Percentiles rank a stretch among this genome's conserved stretches.
Evolutionary conservation across 2,888 invertebrate species (phyloP).

Genomic region (Dynastes tityus): DNA sequence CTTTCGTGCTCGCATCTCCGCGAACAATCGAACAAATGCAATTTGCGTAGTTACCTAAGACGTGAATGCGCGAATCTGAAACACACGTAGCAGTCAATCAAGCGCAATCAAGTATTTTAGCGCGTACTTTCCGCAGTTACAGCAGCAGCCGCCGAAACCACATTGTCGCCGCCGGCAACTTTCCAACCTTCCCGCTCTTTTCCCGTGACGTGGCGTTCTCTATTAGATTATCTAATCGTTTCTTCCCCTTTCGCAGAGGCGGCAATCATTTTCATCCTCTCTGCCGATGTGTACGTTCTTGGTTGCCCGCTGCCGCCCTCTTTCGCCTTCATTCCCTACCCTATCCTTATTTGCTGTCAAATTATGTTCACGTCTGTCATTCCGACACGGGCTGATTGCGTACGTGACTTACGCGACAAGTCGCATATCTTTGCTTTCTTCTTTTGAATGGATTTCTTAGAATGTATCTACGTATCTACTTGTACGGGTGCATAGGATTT

Average conservation of each 20-base stretch:
- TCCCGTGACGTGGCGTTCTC: conserved; percentile 64
- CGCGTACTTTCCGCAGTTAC: conserved; percentile 39
- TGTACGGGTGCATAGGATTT: neutral
- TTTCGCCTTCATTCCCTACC: conserved; percentile 54
- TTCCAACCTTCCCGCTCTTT: conserved; percentile 51
- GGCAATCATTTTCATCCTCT: conserved; percentile 68
- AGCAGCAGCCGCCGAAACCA: conserved; percentile 9
- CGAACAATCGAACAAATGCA: conserved; percentile 59
- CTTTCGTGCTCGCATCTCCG: conserved; percentile 2
- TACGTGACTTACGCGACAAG: conserved; percentile 64
- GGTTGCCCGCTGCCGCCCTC: conserved; percentile 15
- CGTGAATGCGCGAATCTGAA: conserved; percentile 49
- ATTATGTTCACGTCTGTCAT: conserved; percentile 71
- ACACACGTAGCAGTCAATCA: conserved; percentile 55
- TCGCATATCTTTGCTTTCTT: conserved; percentile 13
- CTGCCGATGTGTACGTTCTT: conserved; percentile 5
- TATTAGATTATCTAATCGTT: conserved; percentile 71
- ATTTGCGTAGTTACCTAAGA: conserved; percentile 34
- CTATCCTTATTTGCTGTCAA: conserved; percentile 70
- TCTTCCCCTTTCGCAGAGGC: conserved; percentile 61
- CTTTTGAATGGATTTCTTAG: neutral
- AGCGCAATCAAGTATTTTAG: conserved; percentile 56
- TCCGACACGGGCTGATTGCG: conserved; percentile 66
- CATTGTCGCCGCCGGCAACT: conserved; percentile 39
- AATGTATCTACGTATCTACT: conserved; percentile 5